Conservation (phyloP, 1,140 invertebrate species). For the Pantala flavescens region DNA sequence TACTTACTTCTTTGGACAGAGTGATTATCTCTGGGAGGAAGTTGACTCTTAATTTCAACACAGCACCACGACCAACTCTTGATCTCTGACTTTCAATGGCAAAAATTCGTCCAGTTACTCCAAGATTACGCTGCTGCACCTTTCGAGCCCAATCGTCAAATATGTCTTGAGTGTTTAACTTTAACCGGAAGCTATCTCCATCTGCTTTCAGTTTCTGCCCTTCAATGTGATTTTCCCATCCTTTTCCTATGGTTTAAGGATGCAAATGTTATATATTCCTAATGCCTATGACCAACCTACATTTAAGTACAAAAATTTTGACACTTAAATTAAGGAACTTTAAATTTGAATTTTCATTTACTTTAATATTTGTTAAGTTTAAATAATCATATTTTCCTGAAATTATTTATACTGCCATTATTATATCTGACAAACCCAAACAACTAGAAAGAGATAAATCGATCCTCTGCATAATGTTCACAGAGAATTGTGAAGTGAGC, state of each 20-base stretch:
- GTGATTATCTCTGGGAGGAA: constrained; percentile 98
- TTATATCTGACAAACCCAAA: too few species aligned
- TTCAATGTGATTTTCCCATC: constrained; percentile 99
- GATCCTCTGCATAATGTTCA: too few species aligned
- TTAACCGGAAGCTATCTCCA: constrained; percentile 92
- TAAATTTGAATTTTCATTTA: background rate
- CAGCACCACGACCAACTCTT: constrained; percentile 71
- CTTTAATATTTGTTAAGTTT: too few species aligned
- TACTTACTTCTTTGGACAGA: constrained; percentile 79
- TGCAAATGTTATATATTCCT: too few species aligned
- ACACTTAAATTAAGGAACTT: background rate
- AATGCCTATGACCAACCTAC: too few species aligned
- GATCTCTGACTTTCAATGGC: constrained; percentile 75
- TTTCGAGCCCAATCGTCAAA: constrained; percentile 96
- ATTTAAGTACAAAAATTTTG: constrained; percentile 21
- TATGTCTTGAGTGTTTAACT: constrained; percentile 90
- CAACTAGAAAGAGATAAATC: too few species aligned
- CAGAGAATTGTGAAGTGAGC: too few species aligned
- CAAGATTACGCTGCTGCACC: constrained; percentile 88
- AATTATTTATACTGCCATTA: too few species aligned
- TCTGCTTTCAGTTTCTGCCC: constrained; percentile 96
- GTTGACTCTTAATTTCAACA: constrained; percentile 91
- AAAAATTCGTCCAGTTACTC: constrained; percentile 89
- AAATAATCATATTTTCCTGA: too few species aligned
- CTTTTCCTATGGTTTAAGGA: too few species aligned